Evolutionary conservation across 1,140 invertebrate species (phyloP).

Genomic region (Drosophila sproati): DNA sequence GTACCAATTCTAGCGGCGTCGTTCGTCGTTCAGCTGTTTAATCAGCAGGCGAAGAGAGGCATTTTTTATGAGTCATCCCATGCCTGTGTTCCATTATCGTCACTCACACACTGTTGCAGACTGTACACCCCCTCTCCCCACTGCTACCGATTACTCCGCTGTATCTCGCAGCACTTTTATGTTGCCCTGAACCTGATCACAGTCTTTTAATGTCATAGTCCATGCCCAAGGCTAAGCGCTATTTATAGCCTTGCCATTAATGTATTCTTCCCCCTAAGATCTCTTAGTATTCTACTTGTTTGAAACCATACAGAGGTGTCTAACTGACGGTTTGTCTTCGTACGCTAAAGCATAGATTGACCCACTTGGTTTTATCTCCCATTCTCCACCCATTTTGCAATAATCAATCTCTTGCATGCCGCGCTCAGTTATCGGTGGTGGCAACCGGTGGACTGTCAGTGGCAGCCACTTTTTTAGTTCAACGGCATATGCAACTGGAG

Average conservation of each 20-base stretch:
- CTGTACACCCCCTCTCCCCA: neutral
- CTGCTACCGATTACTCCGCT: neutral
- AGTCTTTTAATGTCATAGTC: slow-evolving; percentile 21
- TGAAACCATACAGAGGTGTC: slow-evolving; percentile 13
- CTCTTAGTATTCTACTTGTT: slow-evolving; percentile 50
- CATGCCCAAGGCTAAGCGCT: slow-evolving; percentile 23
- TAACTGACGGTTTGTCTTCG: slow-evolving; percentile 36
- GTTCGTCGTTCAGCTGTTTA: slow-evolving; percentile 43
- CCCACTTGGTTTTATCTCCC: slow-evolving; percentile 61
- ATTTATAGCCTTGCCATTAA: slow-evolving; percentile 54
- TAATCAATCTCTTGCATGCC: slow-evolving; percentile 24
- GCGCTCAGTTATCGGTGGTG: slow-evolving; percentile 3
- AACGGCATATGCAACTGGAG: slow-evolving; percentile 39
- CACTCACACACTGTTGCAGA: slow-evolving; percentile 7
- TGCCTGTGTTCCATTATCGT: slow-evolving; percentile 39
- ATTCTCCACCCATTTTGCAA: slow-evolving; percentile 17
- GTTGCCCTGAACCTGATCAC: slow-evolving; percentile 48
- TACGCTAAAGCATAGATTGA: slow-evolving; percentile 66
- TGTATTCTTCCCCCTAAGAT: slow-evolving; percentile 1
- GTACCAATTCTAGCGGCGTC: slow-evolving; percentile 7
- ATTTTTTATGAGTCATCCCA: slow-evolving; percentile 27
- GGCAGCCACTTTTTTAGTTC: slow-evolving; percentile 38
- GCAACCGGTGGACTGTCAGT: too few relatives aligned
- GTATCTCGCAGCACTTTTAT: slow-evolving; percentile 36
- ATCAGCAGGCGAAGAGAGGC: slow-evolving; percentile 29